Conservation (phyloP, 2,888 invertebrate genomes). For the Lomographa bimaculata region DNA sequence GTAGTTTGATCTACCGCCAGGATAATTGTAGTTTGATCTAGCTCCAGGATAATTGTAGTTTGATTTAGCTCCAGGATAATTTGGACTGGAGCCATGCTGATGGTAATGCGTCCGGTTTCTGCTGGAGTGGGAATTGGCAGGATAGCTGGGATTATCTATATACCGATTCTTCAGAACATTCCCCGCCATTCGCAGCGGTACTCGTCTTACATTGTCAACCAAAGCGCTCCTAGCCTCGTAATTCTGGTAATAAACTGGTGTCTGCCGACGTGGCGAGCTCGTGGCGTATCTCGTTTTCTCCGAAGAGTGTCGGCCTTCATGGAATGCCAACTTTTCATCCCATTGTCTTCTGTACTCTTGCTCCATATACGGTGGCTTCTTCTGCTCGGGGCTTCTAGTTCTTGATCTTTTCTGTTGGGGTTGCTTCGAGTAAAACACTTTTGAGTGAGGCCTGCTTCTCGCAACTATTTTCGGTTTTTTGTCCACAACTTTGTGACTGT, state of each 20-base stretch:
- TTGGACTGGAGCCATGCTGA: background rate
- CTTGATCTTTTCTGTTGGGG: constrained; percentile 20
- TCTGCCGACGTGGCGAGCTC: constrained; percentile 1
- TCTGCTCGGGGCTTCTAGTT: constrained; percentile 36
- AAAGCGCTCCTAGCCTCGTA: constrained; percentile 52
- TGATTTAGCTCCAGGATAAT: background rate
- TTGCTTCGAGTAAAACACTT: constrained; percentile 37
- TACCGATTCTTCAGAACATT: background rate
- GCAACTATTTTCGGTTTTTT: constrained; percentile 14
- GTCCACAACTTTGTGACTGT: constrained; percentile 45
- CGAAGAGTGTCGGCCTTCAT: constrained; percentile 38
- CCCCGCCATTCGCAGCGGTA: constrained; percentile 4
- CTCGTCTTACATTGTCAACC: constrained; percentile 23
- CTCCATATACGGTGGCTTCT: constrained; percentile 54
- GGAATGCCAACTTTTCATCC: constrained; percentile 55
- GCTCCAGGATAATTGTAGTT: no score
- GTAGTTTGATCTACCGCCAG: no score
- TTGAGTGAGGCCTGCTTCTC: constrained; percentile 39
- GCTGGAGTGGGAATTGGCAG: no score
- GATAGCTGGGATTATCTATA: no score
- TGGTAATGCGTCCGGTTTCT: background rate
- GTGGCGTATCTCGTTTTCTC: constrained; percentile 29
- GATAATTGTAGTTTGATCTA: no score
- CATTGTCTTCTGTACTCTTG: constrained; percentile 62
- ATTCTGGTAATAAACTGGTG: constrained; percentile 38